Base-by-base conservation (phyloP, 2,113 vertebrate genomes). In the Dipodomys spectabilis region DNA sequence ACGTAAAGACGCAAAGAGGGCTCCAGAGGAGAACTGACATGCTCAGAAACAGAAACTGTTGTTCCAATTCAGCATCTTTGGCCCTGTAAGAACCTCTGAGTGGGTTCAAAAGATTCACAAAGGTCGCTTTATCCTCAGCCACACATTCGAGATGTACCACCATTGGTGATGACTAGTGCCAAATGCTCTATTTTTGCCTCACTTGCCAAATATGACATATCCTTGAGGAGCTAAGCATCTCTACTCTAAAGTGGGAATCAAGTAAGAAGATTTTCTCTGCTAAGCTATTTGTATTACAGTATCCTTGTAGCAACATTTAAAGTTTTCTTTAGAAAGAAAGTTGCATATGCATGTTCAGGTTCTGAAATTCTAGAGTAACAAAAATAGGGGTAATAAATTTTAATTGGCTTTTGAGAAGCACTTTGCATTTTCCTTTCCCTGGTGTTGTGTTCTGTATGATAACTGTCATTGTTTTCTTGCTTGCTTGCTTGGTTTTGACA, bases 81-180 rank as follows among this genome's bases (percentile, higher is more conserved):
- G 27, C 75, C 72, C 73, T 53, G 2, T 53, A 19, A 60, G 62
- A 80, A 83, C 25, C 35, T 86, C 35, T n/a, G 75, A 67, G 11
- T 39, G 18, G 32, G 5, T 71, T 20, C 72, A 81, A 81, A 77
- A 2, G 15, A 6, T 30, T 88, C 45, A 68, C 67, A 94, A 90
- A 92, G 72, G n/a, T 64, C 35, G 25, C 20, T 53, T 81, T 91
- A 94, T 92, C 44, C 30, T 93, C 82, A 35, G 79, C 73, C 30
- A 25, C 49, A 85, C 60, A 79, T 44, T 49, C 65, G 35, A 86
- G 35, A 78, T 87, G 53, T 0, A 44, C 39, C 39, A 18, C 28
- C 87, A 62, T 22, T 49, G 28, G 27, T 49, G 44, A 79, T 82
- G 49, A 74, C 67, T 65, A 25, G 64, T 64, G 57, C 27, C 73